phyloP scores from a whole-genome alignment of 2,888 invertebrate species.

The Mimas tiliae region DNA sequence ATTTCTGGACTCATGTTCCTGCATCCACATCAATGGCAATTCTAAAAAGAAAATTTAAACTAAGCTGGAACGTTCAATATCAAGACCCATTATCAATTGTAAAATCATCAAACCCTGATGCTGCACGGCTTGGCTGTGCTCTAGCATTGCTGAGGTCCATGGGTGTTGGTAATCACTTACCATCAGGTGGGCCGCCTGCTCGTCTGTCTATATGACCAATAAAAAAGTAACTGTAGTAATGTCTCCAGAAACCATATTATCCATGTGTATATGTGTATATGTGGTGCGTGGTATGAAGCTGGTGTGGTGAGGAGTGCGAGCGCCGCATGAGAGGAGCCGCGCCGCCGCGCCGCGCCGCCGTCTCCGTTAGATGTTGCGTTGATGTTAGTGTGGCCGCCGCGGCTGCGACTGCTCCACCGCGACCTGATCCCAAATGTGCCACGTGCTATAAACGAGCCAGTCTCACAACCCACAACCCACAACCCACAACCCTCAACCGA shows the following conservation, averaged over 20 bases:
- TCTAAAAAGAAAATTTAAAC: background rate
- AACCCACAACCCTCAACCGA: too few relatives aligned
- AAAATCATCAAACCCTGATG: background rate
- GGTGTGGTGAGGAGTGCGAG: slow-evolving; percentile 24
- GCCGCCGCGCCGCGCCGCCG: slow-evolving; percentile 51
- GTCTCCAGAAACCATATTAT: slow-evolving; percentile 21
- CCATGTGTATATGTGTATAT: background rate
- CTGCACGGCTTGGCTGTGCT: too few relatives aligned
- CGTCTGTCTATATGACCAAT: too few relatives aligned
- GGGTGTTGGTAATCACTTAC: too few relatives aligned
- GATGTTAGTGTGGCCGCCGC: slow-evolving; percentile 60
- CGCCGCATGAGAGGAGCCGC: slow-evolving; percentile 36
- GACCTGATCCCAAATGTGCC: slow-evolving; percentile 61
- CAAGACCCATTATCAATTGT: too few relatives aligned
- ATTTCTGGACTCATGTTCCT: background rate
- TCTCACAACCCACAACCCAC: too few relatives aligned
- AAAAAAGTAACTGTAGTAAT: background rate
- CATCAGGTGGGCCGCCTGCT: too few relatives aligned
- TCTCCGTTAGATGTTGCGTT: slow-evolving; percentile 81
- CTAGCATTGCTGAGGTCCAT: too few relatives aligned
- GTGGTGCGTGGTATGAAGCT: slow-evolving; percentile 4
- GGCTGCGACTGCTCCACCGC: slow-evolving; percentile 60
- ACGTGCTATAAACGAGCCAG: background rate
- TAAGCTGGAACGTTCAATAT: too few relatives aligned
- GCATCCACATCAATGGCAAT: background rate